Evolutionary conservation across 2,797 vertebrate species (phyloP).

Genomic region (Myripristis jacobus): DNA sequence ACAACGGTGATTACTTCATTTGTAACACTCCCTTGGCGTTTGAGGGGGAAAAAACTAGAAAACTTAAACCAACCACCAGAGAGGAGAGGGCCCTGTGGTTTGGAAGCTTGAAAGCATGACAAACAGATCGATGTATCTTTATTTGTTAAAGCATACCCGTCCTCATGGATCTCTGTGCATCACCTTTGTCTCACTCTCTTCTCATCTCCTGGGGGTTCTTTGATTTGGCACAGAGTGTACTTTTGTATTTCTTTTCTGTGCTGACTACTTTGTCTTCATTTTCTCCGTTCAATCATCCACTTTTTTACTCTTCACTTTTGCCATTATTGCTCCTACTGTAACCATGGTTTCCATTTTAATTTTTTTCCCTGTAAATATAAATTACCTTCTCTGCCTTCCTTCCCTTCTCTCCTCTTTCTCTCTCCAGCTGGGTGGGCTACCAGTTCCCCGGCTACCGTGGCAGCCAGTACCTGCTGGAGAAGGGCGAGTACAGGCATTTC

Average conservation of each 20-base stretch:
- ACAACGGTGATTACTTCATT: constrained; percentile 46
- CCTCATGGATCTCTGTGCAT: constrained; percentile 14
- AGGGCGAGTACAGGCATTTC: constrained; percentile 83
- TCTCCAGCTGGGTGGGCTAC: constrained; percentile 81
- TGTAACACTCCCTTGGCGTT: background rate
- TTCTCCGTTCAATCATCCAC: constrained; percentile 1
- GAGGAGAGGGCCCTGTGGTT: background rate
- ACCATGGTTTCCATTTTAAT: background rate
- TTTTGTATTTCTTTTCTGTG: too few relatives aligned
- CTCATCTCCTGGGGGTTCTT: constrained; percentile 14
- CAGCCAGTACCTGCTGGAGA: constrained; percentile 84
- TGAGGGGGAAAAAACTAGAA: too few relatives aligned
- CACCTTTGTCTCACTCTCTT: constrained; percentile 6
- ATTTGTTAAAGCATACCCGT: constrained; percentile 25
- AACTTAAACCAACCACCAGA: constrained; percentile 32
- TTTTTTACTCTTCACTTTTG: too few relatives aligned
- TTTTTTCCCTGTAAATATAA: constrained; percentile 11
- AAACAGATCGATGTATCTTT: constrained; percentile 44
- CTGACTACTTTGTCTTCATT: constrained; percentile 13
- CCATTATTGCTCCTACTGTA: background rate
- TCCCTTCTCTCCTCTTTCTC: background rate
- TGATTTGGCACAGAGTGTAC: background rate
- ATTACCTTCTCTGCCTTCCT: background rate
- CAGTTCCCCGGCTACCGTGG: constrained; percentile 85
- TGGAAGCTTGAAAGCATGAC: constrained; percentile 6